These are phyloP conservation scores for Drosophila micromelanica DNA, from an alignment of 1,140 invertebrate genomes.

Conservation along the genomic window DNA sequence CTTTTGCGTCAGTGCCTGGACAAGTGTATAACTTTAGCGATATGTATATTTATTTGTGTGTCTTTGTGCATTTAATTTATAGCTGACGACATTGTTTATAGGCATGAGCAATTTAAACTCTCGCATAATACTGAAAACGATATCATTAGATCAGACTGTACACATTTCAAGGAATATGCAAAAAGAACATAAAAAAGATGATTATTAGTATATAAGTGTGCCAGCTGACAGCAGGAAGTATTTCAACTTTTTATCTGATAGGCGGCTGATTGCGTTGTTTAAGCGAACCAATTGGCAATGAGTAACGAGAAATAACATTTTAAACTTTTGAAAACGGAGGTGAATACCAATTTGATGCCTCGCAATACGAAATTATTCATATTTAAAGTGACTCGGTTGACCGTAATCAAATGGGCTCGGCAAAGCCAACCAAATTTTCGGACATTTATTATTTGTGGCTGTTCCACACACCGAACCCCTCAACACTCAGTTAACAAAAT, in stretches of 20 bases:
- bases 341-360: slow-evolving; percentile 47
- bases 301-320: background rate
- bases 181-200: no score
- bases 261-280: no score
- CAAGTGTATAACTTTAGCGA: slow-evolving; percentile 15
- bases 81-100: slow-evolving; percentile 13
- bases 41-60: background rate
- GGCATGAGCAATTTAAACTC: background rate
- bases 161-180: no score
- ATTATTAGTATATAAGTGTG: no score
- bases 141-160: no score
- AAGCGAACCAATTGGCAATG: no score
- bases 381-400: slow-evolving; percentile 73
- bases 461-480: background rate
- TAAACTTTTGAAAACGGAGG: background rate
- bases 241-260: no score
- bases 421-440: slow-evolving; percentile 47
- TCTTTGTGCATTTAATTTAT: slow-evolving; percentile 30
- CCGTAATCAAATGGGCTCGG: slow-evolving; percentile 56
- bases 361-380: slow-evolving; percentile 64
- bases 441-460: slow-evolving; percentile 77
- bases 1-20: slow-evolving; percentile 11
- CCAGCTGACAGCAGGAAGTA: no score
- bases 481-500: slow-evolving; percentile 56
- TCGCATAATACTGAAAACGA: no score